Evolutionary conservation across 1,140 invertebrate species (phyloP).

Genomic region (Drosophila lini): DNA sequence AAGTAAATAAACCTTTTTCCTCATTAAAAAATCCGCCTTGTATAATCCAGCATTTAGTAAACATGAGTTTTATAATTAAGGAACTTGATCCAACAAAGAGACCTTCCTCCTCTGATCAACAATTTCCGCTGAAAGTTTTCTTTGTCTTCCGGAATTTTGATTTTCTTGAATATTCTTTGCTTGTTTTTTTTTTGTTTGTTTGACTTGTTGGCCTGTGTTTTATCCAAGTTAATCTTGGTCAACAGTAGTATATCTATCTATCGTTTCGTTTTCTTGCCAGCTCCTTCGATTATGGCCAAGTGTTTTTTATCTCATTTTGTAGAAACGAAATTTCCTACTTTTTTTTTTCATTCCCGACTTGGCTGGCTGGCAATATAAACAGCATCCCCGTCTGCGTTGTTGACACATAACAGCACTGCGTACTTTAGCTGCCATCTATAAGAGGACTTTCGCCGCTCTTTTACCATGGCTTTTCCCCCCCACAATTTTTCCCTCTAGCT

Average conservation of each 20-base stretch:
- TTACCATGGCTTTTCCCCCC: neutral
- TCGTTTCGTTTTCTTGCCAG: constrained; percentile 3
- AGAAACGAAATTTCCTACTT: constrained; percentile 60
- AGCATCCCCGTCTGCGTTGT: constrained; percentile 54
- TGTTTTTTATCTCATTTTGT: constrained; percentile 55
- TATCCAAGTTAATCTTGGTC: constrained; percentile 37
- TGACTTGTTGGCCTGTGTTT: constrained; percentile 22
- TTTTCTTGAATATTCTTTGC: constrained; percentile 15
- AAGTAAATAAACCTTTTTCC: no score
- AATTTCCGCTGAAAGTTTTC: constrained; percentile 2
- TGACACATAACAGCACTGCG: constrained; percentile 67
- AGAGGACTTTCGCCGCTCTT: constrained; percentile 8
- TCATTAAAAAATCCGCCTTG: neutral
- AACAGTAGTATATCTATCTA: constrained; percentile 19
- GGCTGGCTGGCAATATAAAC: constrained; percentile 57
- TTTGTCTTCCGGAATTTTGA: neutral
- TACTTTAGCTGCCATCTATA: constrained; percentile 46
- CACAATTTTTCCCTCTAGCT: neutral
- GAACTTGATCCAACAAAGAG: neutral
- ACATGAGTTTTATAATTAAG: neutral
- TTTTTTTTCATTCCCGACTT: constrained; percentile 43
- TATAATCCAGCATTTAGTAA: neutral
- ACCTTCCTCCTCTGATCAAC: neutral
- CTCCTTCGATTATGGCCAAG: constrained; percentile 37
- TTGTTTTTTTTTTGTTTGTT: constrained; percentile 26